Base-by-base conservation (phyloP, 1,140 invertebrate species). In the Meteorus sp. region DNA sequence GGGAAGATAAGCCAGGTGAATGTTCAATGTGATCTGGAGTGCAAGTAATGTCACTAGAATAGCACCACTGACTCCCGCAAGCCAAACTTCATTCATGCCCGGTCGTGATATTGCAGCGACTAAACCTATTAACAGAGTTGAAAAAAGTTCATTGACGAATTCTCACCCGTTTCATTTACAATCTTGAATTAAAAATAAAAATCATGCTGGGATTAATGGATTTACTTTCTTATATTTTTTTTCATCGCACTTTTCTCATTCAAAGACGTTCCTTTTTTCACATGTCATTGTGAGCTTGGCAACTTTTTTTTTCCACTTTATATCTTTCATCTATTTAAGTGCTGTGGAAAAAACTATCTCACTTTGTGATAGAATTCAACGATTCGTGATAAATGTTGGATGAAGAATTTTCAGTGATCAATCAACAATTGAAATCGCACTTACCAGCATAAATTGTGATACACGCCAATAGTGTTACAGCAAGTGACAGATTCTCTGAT, bases 21-120 rank as follows among this genome's bases (percentile, higher is more conserved):
- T 71, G 23, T 83, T 79, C 17, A 88, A 65, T 9, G 83, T 72
- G 43, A 87, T 72, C 53, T 89, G 85, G 23, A 89, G 82, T 19
- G 84, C 81, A 29, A 90, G 73, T 68, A 93, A 86, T 0, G 90
- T 89, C 39, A 84, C 83, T 47, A 91, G 75, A 22, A 94, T 86
- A 25, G 91, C 84, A 70, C 93, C 93, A 4, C 90, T 93, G 39
- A 94, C 87, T 9, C 89, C 85, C 4, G 92, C 85, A 9, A 95
- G 80, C 75, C 93, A 91, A 41, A 93, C 87, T 73, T 94, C 92
- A 76, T 94, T 94, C 80, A 94, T 91, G 4, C 89, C 87, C 15
- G 89, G 89, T 62, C 90, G 84, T 55, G 88, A 89, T 37, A 94
- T 85, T 41, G 92, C 84, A 17, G 86, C 84, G 51, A 91, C 84